Conservation (phyloP, 2,888 invertebrate species). For the Lycophotia porphyrea region DNA sequence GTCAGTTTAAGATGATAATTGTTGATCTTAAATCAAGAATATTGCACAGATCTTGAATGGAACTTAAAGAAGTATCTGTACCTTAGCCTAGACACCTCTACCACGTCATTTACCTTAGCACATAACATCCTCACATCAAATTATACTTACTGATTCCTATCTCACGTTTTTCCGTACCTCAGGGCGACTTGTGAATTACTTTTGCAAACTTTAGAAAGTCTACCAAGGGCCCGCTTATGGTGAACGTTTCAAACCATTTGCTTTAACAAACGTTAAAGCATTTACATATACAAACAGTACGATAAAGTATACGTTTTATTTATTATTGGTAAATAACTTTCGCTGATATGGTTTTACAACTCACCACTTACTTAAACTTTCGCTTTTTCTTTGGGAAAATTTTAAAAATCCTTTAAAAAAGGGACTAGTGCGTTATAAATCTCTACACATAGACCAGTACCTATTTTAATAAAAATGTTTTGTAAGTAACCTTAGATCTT, state of each 20-base stretch:
- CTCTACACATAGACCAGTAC: background rate
- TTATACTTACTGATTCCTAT: conserved; percentile 45
- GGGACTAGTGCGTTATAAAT: background rate
- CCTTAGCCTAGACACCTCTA: conserved; percentile 1
- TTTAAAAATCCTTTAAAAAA: background rate
- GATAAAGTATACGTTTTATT: background rate
- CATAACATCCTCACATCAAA: conserved; percentile 36
- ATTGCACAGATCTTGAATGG: too few relatives aligned
- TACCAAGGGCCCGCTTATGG: conserved; percentile 38
- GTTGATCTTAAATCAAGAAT: background rate
- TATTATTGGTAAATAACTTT: conserved; percentile 19
- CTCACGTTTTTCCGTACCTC: conserved; percentile 57
- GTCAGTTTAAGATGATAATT: background rate
- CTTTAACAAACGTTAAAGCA: conserved; percentile 21
- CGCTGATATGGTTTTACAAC: background rate
- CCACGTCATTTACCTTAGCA: background rate
- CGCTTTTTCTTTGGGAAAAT: background rate
- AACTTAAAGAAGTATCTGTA: background rate
- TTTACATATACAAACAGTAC: conserved; percentile 15
- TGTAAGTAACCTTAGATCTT: background rate
- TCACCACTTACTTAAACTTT: background rate
- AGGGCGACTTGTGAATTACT: conserved; percentile 60
- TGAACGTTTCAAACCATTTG: conserved; percentile 27
- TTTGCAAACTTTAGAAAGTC: conserved; percentile 60
- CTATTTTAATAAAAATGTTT: background rate